Percentiles rank a stretch among this genome's conserved stretches.
Conservation (phyloP, 2,113 vertebrate species). For the Urocynchramus pylzowi region DNA sequence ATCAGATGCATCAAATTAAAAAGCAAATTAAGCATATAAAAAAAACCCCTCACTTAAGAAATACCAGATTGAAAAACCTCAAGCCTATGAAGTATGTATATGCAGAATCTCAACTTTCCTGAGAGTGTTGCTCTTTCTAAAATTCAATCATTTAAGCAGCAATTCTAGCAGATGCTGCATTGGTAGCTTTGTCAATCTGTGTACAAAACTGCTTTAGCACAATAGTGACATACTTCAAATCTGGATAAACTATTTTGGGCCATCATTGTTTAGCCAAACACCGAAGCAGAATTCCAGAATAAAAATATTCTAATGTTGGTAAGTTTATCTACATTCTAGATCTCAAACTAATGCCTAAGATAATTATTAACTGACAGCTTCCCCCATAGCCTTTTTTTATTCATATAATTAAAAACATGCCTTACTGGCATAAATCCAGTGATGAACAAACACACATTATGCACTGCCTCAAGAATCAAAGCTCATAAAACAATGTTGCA, state of each 20-base stretch:
- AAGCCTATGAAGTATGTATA: neutral
- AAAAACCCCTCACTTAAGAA: neutral
- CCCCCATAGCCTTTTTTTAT: constrained; percentile 28
- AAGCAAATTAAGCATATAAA: neutral
- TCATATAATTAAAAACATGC: constrained; percentile 64
- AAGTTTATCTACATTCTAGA: constrained; percentile 47
- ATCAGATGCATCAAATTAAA: constrained; percentile 21
- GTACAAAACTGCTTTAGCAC: neutral
- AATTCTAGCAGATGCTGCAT: neutral
- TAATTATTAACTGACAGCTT: constrained; percentile 63
- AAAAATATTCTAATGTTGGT: constrained; percentile 11
- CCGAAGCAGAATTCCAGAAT: neutral
- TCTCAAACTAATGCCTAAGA: constrained; percentile 51
- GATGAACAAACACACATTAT: constrained; percentile 65
- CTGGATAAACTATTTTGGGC: neutral
- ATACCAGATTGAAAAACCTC: neutral
- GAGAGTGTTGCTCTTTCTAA: neutral
- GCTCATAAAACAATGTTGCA: constrained; percentile 42
- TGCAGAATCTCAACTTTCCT: neutral
- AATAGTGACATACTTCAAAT: neutral
- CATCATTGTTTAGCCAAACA: neutral
- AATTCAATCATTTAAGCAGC: neutral
- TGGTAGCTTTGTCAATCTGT: neutral
- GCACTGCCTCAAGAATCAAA: constrained; percentile 50
- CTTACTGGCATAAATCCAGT: constrained; percentile 38